These are phyloP conservation scores for Gila orcuttii DNA, from an alignment of 2,113 vertebrate species.

Conservation along the genomic window DNA sequence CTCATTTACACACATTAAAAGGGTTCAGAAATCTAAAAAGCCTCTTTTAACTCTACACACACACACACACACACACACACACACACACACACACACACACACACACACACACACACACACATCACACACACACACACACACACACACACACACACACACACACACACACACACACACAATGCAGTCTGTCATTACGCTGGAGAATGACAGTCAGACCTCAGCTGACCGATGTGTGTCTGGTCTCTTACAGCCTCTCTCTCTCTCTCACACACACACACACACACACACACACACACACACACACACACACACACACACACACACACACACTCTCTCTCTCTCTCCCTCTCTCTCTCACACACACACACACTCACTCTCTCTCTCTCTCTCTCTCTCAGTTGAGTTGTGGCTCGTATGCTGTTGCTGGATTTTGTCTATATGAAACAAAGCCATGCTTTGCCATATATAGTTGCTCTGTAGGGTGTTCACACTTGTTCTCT, in stretches of 20 bases:
- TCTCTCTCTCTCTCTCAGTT: too few relatives aligned
- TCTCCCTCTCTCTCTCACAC: too few relatives aligned
- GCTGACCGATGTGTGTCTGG: slow-evolving; percentile 42
- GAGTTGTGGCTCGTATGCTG: too few relatives aligned
- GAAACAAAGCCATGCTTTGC: too few relatives aligned
- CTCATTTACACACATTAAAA: not conserved
- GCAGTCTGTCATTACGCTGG: not conserved
- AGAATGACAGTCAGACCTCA: slow-evolving; percentile 27
- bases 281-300: too few relatives aligned
- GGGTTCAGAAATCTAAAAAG: not conserved
- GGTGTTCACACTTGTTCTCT: not conserved
- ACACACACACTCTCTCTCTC: too few relatives aligned
- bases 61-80: not conserved
- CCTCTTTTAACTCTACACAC: not conserved
- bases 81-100: not conserved
- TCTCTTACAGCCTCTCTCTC: not conserved
- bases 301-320: too few relatives aligned
- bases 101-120: not conserved
- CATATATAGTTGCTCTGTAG: not conserved
- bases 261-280: too few relatives aligned
- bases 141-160: not conserved
- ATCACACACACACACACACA: not conserved
- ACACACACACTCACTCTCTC: too few relatives aligned
- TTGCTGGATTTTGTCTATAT: too few relatives aligned
- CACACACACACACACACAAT: not conserved